Evolutionary conservation across 2,113 vertebrate species (phyloP).

Genomic region (Elanoides forficatus): DNA sequence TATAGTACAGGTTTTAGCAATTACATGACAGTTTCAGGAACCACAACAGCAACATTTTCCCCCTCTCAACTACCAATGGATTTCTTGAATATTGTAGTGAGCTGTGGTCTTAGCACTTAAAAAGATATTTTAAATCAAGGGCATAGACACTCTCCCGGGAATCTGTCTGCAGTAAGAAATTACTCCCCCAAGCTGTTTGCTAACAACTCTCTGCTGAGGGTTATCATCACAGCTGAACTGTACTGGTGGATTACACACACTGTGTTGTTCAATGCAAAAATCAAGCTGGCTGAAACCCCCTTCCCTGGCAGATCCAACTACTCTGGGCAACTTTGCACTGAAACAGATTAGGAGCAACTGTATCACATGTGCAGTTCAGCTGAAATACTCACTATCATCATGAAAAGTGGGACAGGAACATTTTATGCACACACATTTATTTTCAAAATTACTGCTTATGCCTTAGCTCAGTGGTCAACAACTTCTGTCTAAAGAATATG

Average conservation of each 20-base stretch:
- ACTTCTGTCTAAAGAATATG: background rate
- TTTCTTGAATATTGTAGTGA: background rate
- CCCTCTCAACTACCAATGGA: background rate
- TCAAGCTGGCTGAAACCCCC: background rate
- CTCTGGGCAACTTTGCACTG: too few relatives aligned
- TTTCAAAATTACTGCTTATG: background rate
- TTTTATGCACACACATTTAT: rapidly evolving
- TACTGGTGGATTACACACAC: background rate
- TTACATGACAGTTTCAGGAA: background rate
- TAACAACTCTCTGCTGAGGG: background rate
- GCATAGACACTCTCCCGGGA: background rate
- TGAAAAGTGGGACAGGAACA: background rate
- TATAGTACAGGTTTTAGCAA: background rate
- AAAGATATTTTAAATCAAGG: background rate
- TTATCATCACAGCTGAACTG: background rate
- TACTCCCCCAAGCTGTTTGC: background rate
- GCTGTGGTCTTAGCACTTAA: background rate
- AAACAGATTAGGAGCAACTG: background rate
- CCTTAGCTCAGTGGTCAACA: background rate
- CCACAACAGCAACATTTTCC: background rate
- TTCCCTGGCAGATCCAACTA: background rate
- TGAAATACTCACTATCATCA: rapidly evolving
- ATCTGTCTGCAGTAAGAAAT: background rate
- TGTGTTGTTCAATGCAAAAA: background rate
- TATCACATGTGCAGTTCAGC: rapidly evolving